Conservation (phyloP, 2,888 invertebrate genomes). For the Drosophila flavopinicola region DNA sequence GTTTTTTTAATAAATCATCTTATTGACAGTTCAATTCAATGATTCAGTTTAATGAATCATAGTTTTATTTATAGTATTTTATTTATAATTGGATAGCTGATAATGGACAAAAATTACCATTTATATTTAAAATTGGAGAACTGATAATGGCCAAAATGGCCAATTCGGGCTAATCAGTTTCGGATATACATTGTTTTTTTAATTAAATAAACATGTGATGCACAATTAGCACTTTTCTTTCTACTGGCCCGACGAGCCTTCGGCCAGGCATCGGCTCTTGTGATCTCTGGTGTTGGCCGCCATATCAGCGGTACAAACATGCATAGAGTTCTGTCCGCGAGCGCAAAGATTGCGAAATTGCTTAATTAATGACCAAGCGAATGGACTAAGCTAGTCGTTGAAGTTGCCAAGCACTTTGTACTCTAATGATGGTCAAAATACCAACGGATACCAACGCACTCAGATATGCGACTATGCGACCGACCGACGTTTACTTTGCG, state of each 20-base stretch:
- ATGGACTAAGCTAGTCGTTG: constrained; percentile 16
- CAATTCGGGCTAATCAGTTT: constrained; percentile 32
- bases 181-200: constrained; percentile 46
- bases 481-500: constrained; percentile 43
- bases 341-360: constrained; percentile 35
- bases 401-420: constrained; percentile 20
- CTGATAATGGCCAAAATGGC: constrained; percentile 29
- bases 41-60: constrained; percentile 40
- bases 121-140: constrained; percentile 42
- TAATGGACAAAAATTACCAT: constrained; percentile 22
- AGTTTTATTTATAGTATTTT: constrained; percentile 32
- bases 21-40: constrained; percentile 1
- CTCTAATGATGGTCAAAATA: constrained; percentile 17
- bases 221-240: constrained; percentile 23
- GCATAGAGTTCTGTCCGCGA: constrained; percentile 13
- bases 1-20: background rate
- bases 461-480: constrained; percentile 16
- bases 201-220: constrained; percentile 59
- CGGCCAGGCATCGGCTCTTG: constrained; percentile 31
- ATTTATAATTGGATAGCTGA: constrained; percentile 44
- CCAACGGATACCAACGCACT: background rate
- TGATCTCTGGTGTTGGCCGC: constrained; percentile 42
- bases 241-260: constrained; percentile 9
- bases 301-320: constrained; percentile 39
- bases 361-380: constrained; percentile 43